Percentiles rank a stretch among this genome's conserved stretches.
Evolutionary conservation across 2,888 invertebrate genomes (phyloP).

Genomic region (Vesta saturnalis): DNA sequence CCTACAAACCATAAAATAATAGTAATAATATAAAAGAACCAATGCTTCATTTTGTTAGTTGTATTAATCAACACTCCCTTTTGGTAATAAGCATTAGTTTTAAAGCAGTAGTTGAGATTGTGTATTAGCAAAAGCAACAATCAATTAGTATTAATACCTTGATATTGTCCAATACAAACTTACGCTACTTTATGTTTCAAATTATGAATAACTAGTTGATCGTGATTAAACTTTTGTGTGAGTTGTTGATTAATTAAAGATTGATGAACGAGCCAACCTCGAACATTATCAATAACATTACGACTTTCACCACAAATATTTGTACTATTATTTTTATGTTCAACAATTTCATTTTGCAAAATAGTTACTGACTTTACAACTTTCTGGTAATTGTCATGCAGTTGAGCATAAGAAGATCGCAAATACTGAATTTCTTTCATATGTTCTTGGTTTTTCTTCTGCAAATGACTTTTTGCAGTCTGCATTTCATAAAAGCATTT

Average conservation of each 20-base stretch:
- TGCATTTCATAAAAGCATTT: constrained; percentile 46
- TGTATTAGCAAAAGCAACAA: neutral
- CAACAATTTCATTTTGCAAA: constrained; percentile 55
- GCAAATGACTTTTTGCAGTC: constrained; percentile 52
- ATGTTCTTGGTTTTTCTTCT: constrained; percentile 52
- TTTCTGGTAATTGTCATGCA: constrained; percentile 51
- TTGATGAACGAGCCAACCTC: constrained; percentile 59
- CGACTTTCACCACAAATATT: constrained; percentile 58
- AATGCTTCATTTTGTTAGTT: neutral
- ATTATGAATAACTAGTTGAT: constrained; percentile 50
- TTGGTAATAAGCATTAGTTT: neutral
- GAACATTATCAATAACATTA: constrained; percentile 56
- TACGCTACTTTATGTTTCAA: constrained; percentile 51
- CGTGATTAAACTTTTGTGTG: constrained; percentile 46
- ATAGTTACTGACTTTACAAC: constrained; percentile 50
- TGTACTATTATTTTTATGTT: constrained; percentile 52
- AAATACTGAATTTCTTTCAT: constrained; percentile 51
- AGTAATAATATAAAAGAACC: neutral
- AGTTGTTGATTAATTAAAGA: constrained; percentile 54
- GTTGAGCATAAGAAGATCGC: constrained; percentile 46
- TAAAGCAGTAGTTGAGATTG: neutral
- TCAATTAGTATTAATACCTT: neutral
- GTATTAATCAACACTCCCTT: neutral
- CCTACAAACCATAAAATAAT: neutral
- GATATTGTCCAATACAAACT: constrained; percentile 24